A percentile compares a stretch with the other conserved stretches of the same genome.
Evolutionary conservation across 1,140 invertebrate species (phyloP).

Genomic region (Zaprionus ghesquierei): DNA sequence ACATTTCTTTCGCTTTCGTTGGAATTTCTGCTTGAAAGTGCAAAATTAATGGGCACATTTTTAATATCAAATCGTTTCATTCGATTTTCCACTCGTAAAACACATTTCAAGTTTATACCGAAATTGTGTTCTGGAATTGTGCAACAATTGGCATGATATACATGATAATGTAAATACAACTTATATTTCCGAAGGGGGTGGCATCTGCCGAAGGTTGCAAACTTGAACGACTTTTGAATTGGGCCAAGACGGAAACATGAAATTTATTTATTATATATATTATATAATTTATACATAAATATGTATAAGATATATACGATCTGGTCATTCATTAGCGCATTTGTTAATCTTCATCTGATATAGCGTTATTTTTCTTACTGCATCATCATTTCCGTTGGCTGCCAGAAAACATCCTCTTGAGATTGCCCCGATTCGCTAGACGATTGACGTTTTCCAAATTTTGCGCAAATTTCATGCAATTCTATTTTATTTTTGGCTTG

Average conservation of each 20-base stretch:
- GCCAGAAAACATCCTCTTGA: conserved; percentile 25
- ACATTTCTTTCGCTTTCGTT: conserved; percentile 7
- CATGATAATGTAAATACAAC: conserved; percentile 49
- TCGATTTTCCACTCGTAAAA: conserved; percentile 8
- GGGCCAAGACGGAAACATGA: conserved; percentile 42
- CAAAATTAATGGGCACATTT: conserved; percentile 63
- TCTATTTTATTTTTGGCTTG: conserved; percentile 22
- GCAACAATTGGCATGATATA: conserved; percentile 69
- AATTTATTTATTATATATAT: background rate
- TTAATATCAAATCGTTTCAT: conserved; percentile 26
- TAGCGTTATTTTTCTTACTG: background rate
- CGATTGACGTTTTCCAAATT: conserved; percentile 52
- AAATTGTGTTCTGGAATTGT: conserved; percentile 49
- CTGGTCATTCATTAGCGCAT: background rate
- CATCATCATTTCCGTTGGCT: conserved; percentile 44
- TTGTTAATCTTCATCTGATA: background rate
- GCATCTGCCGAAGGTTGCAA: conserved; percentile 63
- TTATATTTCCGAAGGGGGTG: background rate
- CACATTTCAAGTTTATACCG: conserved; percentile 47
- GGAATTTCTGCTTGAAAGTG: conserved; percentile 44
- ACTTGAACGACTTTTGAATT: conserved; percentile 67
- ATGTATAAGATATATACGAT: background rate
- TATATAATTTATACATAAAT: background rate
- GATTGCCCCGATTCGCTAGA: too few species aligned
- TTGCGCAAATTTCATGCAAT: conserved; percentile 33